A percentile compares a stretch with the other conserved stretches of the same genome.
Evolutionary conservation across 2,797 vertebrate species (phyloP).

Genomic region (Sebastes oblongus): DNA sequence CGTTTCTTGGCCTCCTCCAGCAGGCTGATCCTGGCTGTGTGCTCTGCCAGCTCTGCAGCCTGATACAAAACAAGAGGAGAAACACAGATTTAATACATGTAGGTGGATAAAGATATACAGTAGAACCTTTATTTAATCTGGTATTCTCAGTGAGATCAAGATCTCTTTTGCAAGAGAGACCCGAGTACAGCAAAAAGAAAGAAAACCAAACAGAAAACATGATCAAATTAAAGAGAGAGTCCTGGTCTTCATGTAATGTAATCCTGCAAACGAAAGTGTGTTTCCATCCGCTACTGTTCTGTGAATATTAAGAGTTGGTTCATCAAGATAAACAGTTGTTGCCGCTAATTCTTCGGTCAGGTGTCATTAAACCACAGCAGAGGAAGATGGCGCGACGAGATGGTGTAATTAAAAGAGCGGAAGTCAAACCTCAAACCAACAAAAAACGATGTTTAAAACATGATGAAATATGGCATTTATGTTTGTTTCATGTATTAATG

Average conservation of each 20-base stretch:
- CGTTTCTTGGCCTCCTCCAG: constrained; percentile 89
- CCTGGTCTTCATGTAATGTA: neutral
- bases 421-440: too few relatives aligned
- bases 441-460: neutral
- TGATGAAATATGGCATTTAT: neutral
- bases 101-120: neutral
- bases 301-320: neutral
- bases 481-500: neutral
- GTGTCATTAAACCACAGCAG: neutral
- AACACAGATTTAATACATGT: neutral
- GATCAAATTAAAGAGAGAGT: neutral
- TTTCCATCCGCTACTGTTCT: neutral
- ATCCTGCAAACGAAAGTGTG: neutral
- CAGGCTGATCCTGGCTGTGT: constrained; percentile 87
- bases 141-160: neutral
- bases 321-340: neutral
- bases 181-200: too few relatives aligned
- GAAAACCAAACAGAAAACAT: too few relatives aligned
- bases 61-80: constrained; percentile 51
- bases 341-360: neutral
- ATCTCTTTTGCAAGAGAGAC: too few relatives aligned
- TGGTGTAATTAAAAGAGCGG: neutral
- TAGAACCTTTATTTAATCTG: neutral
- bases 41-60: constrained; percentile 90
- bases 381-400: neutral